A percentile compares a stretch with the other conserved stretches of the same genome.
These are phyloP conservation scores for Benitochromis conjunctus DNA, from an alignment of 2,113 vertebrate genomes.

Conservation along the genomic window DNA sequence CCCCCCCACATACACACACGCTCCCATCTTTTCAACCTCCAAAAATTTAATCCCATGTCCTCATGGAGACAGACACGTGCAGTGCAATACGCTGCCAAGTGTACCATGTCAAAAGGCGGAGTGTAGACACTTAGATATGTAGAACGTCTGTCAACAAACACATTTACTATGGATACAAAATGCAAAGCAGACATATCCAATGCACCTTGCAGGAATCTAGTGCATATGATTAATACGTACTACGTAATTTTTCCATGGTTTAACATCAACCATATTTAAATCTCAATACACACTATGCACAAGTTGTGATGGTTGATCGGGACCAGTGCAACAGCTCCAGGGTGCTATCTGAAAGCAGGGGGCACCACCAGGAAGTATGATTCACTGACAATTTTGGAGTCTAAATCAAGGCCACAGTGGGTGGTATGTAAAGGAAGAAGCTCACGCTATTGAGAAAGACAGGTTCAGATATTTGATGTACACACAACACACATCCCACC, in stretches of 20 bases:
- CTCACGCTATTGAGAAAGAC: not conserved
- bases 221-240: not conserved
- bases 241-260: not conserved
- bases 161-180: not conserved
- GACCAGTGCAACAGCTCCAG: not conserved
- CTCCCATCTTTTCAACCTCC: conserved; percentile 4
- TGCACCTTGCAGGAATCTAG: not conserved
- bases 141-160: not conserved
- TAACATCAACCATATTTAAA: not conserved
- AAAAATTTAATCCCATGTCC: conserved; percentile 8
- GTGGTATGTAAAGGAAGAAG: conserved; percentile 23
- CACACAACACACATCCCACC: conserved; percentile 9
- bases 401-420: conserved; percentile 42
- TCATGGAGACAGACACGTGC: not conserved
- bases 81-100: conserved; percentile 5
- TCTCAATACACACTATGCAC: not conserved
- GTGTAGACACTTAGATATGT: not conserved
- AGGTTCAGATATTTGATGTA: not conserved
- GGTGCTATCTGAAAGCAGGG: conserved; percentile 7
- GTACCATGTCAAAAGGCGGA: conserved; percentile 1
- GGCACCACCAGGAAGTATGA: conserved; percentile 44
- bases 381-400: conserved; percentile 45
- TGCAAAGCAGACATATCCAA: not conserved
- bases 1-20: not conserved
- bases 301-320: conserved; percentile 30